Evolutionary conservation across 2,113 vertebrate genomes (phyloP).

Genomic region (Synchiropus splendidus): DNA sequence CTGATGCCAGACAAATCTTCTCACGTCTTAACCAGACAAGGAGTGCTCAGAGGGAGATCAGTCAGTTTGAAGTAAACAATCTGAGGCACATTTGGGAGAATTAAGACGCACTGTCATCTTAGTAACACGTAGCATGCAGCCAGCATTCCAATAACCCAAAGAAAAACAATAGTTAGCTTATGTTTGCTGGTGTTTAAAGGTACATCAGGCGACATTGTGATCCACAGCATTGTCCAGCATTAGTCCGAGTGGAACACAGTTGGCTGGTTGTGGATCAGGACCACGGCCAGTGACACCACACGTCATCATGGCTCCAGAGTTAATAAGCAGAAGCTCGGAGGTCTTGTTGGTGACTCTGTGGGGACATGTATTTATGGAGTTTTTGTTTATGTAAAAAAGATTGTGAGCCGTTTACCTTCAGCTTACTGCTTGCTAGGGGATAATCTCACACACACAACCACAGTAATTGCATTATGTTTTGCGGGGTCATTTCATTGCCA

Average conservation of each 20-base stretch:
- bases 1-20: slow-evolving; percentile 46
- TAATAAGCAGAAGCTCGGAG: slow-evolving; percentile 54
- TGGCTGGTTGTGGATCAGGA: no score
- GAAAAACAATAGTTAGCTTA: no score
- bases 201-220: no score
- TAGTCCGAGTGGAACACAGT: no score
- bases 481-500: no score
- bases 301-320: slow-evolving; percentile 37
- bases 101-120: no score
- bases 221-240: no score
- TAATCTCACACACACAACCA: slow-evolving; percentile 50
- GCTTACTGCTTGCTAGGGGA: slow-evolving; percentile 58
- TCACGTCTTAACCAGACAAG: slow-evolving; percentile 43
- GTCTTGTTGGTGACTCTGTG: slow-evolving; percentile 37
- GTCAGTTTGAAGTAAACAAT: slow-evolving; percentile 6
- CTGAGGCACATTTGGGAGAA: slow-evolving; percentile 5
- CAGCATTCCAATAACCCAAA: no score
- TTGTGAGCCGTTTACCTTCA: slow-evolving; percentile 54
- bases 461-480: no score
- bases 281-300: slow-evolving; percentile 14
- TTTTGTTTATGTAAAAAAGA: slow-evolving; percentile 68
- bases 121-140: no score
- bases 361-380: slow-evolving; percentile 56
- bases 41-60: slow-evolving; percentile 11
- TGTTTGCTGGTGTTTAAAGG: no score